Evolutionary conservation across 2,797 vertebrate genomes (phyloP).

Genomic region (Acipenser oxyrinchus): DNA sequence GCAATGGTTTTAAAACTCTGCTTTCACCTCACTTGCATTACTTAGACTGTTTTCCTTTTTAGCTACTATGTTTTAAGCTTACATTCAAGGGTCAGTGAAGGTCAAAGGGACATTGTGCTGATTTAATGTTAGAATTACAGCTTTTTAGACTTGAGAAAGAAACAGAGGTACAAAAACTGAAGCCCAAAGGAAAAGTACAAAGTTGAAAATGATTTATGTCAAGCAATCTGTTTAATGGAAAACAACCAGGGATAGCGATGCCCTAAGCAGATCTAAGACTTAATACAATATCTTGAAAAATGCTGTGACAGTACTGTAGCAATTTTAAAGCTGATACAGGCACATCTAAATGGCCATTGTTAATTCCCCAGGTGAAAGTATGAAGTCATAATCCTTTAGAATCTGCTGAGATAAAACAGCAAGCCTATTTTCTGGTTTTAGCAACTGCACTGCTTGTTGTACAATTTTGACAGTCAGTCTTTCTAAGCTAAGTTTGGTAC

Average conservation of each 20-base stretch:
- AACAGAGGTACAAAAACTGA: constrained; percentile 37
- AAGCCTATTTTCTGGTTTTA: neutral
- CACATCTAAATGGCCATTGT: neutral
- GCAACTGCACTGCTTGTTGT: no score
- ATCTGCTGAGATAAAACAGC: neutral
- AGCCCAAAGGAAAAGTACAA: constrained; percentile 42
- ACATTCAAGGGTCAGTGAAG: no score
- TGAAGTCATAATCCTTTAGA: neutral
- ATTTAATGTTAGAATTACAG: neutral
- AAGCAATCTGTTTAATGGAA: constrained; percentile 45
- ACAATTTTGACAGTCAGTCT: no score
- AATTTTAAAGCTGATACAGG: constrained; percentile 4
- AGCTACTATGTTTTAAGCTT: no score
- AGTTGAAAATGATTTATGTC: constrained; percentile 46
- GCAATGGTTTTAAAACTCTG: no score
- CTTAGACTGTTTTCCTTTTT: no score
- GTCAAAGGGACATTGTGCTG: no score
- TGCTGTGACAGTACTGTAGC: constrained; percentile 7
- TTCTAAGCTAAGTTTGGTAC: no score
- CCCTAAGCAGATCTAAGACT: constrained; percentile 24
- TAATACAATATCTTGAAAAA: constrained; percentile 3
- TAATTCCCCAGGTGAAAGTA: neutral
- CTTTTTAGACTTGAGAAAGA: constrained; percentile 29
- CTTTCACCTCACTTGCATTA: no score
- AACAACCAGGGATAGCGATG: constrained; percentile 38